Base-by-base conservation (phyloP, 2,797 vertebrate genomes). In the Lindbergichthys nudifrons region DNA sequence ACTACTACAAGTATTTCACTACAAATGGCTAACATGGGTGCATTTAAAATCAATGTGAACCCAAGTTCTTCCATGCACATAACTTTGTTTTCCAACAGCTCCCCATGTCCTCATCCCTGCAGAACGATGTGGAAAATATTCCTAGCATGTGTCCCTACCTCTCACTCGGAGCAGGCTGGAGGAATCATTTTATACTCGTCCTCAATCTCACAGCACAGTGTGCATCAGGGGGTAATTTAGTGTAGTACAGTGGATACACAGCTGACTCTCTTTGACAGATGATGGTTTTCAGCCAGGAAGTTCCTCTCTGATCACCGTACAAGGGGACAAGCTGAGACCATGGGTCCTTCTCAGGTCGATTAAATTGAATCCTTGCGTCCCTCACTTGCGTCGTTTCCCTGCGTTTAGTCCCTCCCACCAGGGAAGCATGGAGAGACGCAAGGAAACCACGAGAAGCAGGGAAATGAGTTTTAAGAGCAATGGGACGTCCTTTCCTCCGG, bases 91-190 rank as follows among this genome's bases (percentile, higher is more conserved):
- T 62, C 70, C 80, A 85, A 82, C 54, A 73, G 42, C 74, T 82
- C 69, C 18, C 42, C 5, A 3, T 79, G 80, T 81, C 72, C 64
- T 57, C 23, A 39, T 79, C 65, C 57, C 73, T 36, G 42, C 73
- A 64, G 39, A 86, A 85, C 73, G 78, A 85, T 84, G 76, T 92
- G 87, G 88, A 91, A 92, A 91, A 77, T 90, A 88, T 92, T 86
- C 70, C n/a, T 75, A 82, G 84, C 79, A 82, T 87, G 77, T 85
- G 71, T 82, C 54, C 46, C 64, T 71, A 67, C 68, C 73, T 79
- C 83, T 87, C 80, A 75, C 81, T 62, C 75, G 19, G 70, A 66
- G 74, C 46, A 59, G 77, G 62, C 84, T 67, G 70, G 70, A 75
- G 71, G 82, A 88, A 51, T 87, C 67, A 75, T 79, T 80, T 83